These are phyloP conservation scores for Lamprologus lemairii DNA, from an alignment of 2,113 vertebrate genomes.

Conservation along the genomic window DNA sequence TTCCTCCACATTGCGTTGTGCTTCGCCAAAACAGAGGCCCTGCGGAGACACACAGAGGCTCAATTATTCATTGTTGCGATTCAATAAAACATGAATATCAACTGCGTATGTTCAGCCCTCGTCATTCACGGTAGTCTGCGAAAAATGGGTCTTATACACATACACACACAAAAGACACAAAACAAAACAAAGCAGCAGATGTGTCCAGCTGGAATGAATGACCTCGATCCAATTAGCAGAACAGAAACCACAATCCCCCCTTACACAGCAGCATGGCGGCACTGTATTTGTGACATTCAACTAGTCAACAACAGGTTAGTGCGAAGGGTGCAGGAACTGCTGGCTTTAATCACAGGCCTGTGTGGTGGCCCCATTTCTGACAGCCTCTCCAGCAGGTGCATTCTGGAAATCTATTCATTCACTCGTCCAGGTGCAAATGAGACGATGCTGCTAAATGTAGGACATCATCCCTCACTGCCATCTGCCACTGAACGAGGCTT, in stretches of 20 bases:
- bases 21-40: slow-evolving; percentile 44
- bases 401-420: not conserved
- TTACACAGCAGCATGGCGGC: not conserved
- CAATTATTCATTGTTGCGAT: slow-evolving; percentile 41
- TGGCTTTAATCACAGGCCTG: not conserved
- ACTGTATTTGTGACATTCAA: not conserved
- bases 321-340: not conserved
- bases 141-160: not conserved
- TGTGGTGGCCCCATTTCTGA: not conserved
- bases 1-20: slow-evolving; percentile 65
- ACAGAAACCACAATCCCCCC: not conserved
- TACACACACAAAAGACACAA: not conserved
- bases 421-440: not conserved
- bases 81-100: slow-evolving; percentile 54
- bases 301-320: not conserved
- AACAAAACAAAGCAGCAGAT: not conserved
- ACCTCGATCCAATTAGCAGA: not conserved
- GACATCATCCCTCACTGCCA: not conserved
- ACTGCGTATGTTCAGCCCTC: not conserved
- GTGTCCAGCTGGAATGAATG: not conserved
- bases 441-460: not conserved
- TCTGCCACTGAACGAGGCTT: not conserved
- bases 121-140: not conserved
- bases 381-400: not conserved
- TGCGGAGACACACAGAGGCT: slow-evolving; percentile 49